Percentiles rank a stretch among this genome's conserved stretches.
phyloP scores from a whole-genome alignment of 2,113 vertebrate species.

The Zosterops hypoxanthus region DNA sequence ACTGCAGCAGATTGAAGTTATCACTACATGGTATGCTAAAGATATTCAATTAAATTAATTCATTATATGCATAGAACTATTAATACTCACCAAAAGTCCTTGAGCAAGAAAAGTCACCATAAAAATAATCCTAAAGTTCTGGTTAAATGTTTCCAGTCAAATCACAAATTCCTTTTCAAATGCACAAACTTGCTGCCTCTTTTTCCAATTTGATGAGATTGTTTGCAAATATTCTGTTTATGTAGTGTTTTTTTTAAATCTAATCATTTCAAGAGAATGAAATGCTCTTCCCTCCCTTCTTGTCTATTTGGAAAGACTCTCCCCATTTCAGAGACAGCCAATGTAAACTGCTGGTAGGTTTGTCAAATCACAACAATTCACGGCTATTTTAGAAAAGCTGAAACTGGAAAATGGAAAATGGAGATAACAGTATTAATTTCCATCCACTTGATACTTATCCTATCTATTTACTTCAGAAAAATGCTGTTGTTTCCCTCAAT shows the following conservation, averaged over 20 bases:
- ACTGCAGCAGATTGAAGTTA: not conserved
- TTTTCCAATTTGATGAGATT: not conserved
- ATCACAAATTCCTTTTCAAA: not conserved
- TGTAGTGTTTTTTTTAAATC: not conserved
- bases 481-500: not conserved
- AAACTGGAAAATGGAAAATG: not conserved
- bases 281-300: not conserved
- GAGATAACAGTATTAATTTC: not conserved
- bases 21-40: not conserved
- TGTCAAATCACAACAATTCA: not conserved
- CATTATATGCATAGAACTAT: not conserved
- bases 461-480: constrained; percentile 6
- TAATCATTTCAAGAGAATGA: not conserved
- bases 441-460: not conserved
- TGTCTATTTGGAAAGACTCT: not conserved
- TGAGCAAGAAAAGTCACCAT: not conserved
- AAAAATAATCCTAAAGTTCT: not conserved
- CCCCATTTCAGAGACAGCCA: not conserved
- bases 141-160: not conserved
- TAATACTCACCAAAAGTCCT: not conserved
- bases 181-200: not conserved
- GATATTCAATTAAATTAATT: not conserved
- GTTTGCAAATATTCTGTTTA: not conserved
- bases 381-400: not conserved
- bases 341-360: not conserved